phyloP scores from a whole-genome alignment of 37 sponge, comb jelly and placozoan species.

The Amphimedon queenslandica region DNA sequence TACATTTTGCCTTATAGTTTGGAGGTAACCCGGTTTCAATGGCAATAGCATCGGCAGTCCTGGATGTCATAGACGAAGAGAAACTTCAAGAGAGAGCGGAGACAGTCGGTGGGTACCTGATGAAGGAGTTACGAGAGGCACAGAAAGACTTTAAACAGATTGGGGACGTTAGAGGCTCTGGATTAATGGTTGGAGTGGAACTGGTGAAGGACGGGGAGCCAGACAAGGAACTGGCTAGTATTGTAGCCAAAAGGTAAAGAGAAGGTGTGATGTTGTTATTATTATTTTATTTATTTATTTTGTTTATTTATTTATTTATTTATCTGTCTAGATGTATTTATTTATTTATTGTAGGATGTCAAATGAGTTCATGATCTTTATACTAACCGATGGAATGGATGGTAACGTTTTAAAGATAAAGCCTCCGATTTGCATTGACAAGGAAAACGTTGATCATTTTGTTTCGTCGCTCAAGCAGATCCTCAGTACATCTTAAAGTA shows the following conservation, averaged over 20 bases:
- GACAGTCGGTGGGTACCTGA: conserved; percentile 53
- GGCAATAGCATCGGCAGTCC: conserved; percentile 75
- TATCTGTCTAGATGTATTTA: neutral
- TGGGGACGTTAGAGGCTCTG: conserved; percentile 81
- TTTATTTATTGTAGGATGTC: conserved; percentile 25
- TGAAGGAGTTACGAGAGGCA: conserved; percentile 27
- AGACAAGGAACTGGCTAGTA: conserved; percentile 50
- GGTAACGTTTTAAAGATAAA: conserved; percentile 81
- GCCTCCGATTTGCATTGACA: conserved; percentile 70
- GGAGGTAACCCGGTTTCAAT: conserved; percentile 89
- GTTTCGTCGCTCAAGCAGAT: conserved; percentile 28
- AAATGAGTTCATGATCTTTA: conserved; percentile 51
- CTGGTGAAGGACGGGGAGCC: conserved; percentile 82
- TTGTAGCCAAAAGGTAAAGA: conserved; percentile 11
- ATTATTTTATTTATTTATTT: neutral
- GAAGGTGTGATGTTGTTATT: conserved; percentile 1
- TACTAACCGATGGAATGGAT: conserved; percentile 44
- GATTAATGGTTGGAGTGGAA: conserved; percentile 75
- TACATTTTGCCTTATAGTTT: conserved; percentile 40
- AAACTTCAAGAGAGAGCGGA: conserved; percentile 50
- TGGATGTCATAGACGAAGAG: conserved; percentile 62
- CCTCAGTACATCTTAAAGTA: too few species aligned
- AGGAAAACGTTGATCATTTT: conserved; percentile 46
- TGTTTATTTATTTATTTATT: neutral
- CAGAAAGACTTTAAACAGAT: conserved; percentile 45